These are phyloP conservation scores for Lutjanus erythropterus DNA, from an alignment of 2,113 vertebrate genomes.

Conservation along the genomic window DNA sequence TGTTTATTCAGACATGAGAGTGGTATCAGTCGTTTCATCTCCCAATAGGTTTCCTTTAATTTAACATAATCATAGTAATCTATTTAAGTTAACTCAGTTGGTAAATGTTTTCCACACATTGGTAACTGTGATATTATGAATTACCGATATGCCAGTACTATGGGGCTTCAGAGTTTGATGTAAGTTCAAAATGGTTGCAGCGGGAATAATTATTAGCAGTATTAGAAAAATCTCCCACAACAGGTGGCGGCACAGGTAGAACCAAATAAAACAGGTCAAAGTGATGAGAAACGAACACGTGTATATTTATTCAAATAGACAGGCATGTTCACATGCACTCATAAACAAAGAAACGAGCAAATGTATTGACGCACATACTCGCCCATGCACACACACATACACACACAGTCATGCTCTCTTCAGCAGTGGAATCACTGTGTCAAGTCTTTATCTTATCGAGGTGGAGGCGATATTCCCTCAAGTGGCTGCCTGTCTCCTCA, in stretches of 20 bases:
- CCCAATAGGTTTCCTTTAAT: neutral
- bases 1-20: neutral
- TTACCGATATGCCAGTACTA: neutral
- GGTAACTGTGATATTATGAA: slow-evolving; percentile 1
- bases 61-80: neutral
- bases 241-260: neutral
- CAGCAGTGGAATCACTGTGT: slow-evolving; percentile 60
- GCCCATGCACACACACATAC: neutral
- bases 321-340: slow-evolving; percentile 18
- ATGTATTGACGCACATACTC: neutral
- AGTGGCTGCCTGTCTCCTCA: slow-evolving; percentile 71
- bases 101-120: neutral
- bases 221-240: slow-evolving; percentile 7
- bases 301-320: slow-evolving; percentile 35
- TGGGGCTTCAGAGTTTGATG: neutral
- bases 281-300: slow-evolving; percentile 14
- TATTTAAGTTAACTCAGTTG: neutral
- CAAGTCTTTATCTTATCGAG: slow-evolving; percentile 76
- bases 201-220: slow-evolving; percentile 2
- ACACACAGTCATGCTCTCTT: slow-evolving; percentile 10
- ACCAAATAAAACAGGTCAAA: slow-evolving; percentile 3
- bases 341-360: slow-evolving; percentile 5
- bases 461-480: slow-evolving; percentile 69
- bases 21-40: neutral
- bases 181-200: slow-evolving; percentile 9